Percentiles rank a stretch among this genome's conserved stretches.
Evolutionary conservation across 2,113 vertebrate genomes (phyloP).

Genomic region (Dicentrarchus labrax): DNA sequence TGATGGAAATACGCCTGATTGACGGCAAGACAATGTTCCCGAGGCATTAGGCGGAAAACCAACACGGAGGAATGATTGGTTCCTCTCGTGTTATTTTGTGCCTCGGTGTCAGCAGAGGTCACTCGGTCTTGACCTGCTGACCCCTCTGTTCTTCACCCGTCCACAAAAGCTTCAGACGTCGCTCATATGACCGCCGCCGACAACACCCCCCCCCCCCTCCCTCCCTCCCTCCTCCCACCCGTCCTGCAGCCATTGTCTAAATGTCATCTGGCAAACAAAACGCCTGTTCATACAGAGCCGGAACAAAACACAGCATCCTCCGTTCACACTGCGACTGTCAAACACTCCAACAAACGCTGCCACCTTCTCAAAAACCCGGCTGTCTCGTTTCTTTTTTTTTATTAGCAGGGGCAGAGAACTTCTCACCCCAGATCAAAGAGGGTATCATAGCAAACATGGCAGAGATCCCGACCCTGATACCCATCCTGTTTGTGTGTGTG

Average conservation of each 20-base stretch:
- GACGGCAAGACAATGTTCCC: conserved; percentile 1
- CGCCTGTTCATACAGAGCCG: conserved; percentile 66
- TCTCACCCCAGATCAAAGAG: conserved; percentile 79
- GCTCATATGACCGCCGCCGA: conserved; percentile 50
- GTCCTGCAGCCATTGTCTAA: conserved; percentile 71
- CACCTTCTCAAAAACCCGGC: conserved; percentile 42
- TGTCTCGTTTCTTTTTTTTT: conserved; percentile 35
- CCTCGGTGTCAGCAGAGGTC: conserved; percentile 66
- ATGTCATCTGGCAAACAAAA: conserved; percentile 78
- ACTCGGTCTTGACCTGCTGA: conserved; percentile 70
- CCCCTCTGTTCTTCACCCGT: conserved; percentile 59
- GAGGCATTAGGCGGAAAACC: conserved; percentile 34
- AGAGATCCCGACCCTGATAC: conserved; percentile 68
- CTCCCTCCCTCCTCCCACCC: conserved; percentile 25
- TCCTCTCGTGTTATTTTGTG: conserved; percentile 23
- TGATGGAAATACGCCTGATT: conserved; percentile 22
- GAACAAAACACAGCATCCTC: conserved; percentile 78
- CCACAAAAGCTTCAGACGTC: conserved; percentile 72
- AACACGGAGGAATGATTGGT: conserved; percentile 23
- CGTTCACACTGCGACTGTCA: conserved; percentile 76
- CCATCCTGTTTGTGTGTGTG: conserved; percentile 37
- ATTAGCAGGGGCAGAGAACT: conserved; percentile 63
- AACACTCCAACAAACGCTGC: conserved; percentile 61
- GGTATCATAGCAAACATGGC: conserved; percentile 78
- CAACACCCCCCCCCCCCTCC: not conserved